A percentile compares a stretch with the other conserved stretches of the same genome.
Evolutionary conservation across 2,113 vertebrate genomes (phyloP).

Genomic region (Holacanthus passer): DNA sequence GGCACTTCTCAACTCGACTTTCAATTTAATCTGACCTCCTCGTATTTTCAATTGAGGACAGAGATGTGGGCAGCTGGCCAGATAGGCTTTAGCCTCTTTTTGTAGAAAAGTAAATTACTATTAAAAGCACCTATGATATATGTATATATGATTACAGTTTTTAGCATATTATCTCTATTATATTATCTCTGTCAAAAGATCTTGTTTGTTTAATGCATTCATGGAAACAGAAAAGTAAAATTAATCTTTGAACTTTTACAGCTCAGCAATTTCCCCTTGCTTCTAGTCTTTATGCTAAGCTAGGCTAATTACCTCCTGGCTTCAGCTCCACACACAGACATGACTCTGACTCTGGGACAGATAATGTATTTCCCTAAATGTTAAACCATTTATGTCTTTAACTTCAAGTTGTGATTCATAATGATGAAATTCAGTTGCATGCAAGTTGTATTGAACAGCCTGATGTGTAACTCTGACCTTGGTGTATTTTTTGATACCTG

Average conservation of each 20-base stretch:
- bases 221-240: not conserved
- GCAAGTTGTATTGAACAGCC: not conserved
- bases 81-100: not conserved
- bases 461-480: not conserved
- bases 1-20: slow-evolving; percentile 4
- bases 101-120: slow-evolving; percentile 3
- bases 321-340: not conserved
- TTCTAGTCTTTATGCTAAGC: not conserved
- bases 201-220: not conserved
- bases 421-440: not conserved
- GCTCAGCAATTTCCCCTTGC: not conserved
- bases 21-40: slow-evolving; percentile 37
- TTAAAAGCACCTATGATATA: slow-evolving; percentile 27
- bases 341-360: not conserved
- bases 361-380: not conserved
- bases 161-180: slow-evolving; percentile 20
- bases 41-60: slow-evolving; percentile 32
- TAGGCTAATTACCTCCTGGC: not conserved
- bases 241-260: not conserved
- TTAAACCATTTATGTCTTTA: not conserved
- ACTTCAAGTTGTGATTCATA: not conserved
- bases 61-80: slow-evolving; percentile 20
- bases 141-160: slow-evolving; percentile 19
- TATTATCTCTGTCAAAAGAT: no score
- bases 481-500: not conserved